Conservation (phyloP, 2,113 vertebrate species). For the Cryptotis parvus region DNA sequence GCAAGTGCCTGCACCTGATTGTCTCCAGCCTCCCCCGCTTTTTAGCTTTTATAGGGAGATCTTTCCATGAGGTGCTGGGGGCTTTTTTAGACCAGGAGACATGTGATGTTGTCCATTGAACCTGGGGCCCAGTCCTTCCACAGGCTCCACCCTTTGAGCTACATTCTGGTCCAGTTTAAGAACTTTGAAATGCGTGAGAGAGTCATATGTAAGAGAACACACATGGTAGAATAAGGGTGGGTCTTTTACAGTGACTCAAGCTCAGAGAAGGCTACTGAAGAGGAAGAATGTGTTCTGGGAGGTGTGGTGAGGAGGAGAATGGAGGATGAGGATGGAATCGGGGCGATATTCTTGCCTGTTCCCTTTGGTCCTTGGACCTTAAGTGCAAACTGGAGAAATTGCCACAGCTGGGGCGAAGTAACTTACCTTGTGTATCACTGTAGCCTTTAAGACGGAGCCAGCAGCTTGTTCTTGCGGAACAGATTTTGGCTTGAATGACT, state of each 20-base stretch:
- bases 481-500: background rate
- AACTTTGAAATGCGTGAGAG: background rate
- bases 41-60: no score
- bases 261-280: background rate
- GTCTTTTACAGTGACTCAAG: background rate
- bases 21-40: no score
- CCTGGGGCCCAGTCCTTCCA: no score
- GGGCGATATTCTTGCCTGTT: background rate
- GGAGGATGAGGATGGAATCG: rapidly evolving
- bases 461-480: rapidly evolving
- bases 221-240: rapidly evolving
- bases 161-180: background rate
- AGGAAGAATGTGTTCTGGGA: no score
- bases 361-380: background rate
- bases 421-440: no score
- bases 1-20: no score
- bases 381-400: no score
- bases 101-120: no score
- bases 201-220: background rate
- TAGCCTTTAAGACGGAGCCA: no score
- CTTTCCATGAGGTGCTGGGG: no score
- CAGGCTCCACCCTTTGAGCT: no score
- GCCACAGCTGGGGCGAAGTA: background rate
- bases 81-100: no score
- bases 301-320: background rate